A percentile compares a stretch with the other conserved stretches of the same genome.
Conservation (phyloP, 2,797 vertebrate genomes). For the Manis pentadactyla region DNA sequence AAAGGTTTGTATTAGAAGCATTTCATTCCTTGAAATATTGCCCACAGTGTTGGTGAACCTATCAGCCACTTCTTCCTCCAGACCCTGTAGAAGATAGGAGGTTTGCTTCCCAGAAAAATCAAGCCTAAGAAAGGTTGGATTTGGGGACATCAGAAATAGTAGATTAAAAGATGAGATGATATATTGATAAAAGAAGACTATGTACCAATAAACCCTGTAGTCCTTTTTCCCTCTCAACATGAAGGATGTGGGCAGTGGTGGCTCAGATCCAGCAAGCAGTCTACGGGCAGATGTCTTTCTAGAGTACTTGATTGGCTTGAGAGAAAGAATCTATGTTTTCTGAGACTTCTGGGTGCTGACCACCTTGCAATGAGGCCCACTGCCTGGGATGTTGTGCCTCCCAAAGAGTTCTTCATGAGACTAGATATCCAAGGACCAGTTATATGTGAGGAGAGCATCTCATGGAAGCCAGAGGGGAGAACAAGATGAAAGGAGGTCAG, state of each 20-base stretch:
- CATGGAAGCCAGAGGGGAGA: constrained; percentile 1
- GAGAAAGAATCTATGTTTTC: neutral
- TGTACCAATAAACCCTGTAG: neutral
- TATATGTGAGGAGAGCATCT: neutral
- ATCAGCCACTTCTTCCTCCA: neutral
- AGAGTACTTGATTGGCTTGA: neutral
- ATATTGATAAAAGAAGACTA: neutral
- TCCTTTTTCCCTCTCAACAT: neutral
- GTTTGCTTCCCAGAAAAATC: neutral
- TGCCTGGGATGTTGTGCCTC: neutral
- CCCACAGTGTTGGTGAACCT: accelerated
- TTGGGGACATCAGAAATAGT: neutral
- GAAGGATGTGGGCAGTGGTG: neutral
- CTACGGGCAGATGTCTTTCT: neutral
- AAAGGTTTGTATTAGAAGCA: neutral
- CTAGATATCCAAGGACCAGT: neutral
- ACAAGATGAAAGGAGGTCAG: neutral
- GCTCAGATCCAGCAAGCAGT: neutral
- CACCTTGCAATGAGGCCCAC: neutral
- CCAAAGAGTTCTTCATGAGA: neutral
- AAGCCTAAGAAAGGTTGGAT: neutral
- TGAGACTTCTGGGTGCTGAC: neutral
- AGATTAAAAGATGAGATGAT: neutral
- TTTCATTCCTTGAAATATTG: neutral
- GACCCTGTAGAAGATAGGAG: neutral